Percentiles rank a stretch among this genome's conserved stretches.
Conservation (phyloP, 1,140 invertebrate genomes). For the Pachyrhynchus sulphureomaculatus region DNA sequence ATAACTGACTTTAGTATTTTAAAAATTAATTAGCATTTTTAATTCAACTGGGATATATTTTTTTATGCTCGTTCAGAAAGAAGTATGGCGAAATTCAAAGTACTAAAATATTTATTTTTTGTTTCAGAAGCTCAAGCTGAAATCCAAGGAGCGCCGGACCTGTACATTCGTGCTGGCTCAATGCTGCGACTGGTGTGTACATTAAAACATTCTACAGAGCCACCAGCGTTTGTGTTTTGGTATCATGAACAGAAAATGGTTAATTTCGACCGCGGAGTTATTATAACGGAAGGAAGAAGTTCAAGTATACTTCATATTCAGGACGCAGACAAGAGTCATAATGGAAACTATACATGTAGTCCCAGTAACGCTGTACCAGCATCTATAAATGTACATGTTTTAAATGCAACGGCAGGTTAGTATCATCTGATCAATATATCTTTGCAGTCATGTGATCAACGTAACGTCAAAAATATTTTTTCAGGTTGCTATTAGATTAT, state of each 20-base stretch:
- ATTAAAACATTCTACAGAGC: conserved; percentile 69
- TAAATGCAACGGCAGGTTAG: conserved; percentile 53
- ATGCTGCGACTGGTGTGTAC: conserved; percentile 70
- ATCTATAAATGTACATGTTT: conserved; percentile 69
- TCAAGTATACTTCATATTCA: conserved; percentile 58
- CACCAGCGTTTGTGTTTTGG: conserved; percentile 79
- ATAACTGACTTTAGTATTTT: too few relatives aligned
- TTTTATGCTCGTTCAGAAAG: too few relatives aligned
- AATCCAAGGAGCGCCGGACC: conserved; percentile 73
- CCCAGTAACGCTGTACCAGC: conserved; percentile 69
- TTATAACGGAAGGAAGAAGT: conserved; percentile 53
- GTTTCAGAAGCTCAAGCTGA: conserved; percentile 69
- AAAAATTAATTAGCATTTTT: too few relatives aligned
- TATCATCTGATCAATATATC: too few relatives aligned
- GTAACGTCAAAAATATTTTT: too few relatives aligned
- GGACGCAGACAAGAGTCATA: conserved; percentile 59
- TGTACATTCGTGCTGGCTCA: conserved; percentile 73
- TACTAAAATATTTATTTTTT: conserved; percentile 3
- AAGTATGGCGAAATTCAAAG: too few relatives aligned
- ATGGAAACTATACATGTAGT: conserved; percentile 69
- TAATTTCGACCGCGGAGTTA: conserved; percentile 64
- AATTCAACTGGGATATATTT: too few relatives aligned
- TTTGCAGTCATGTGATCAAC: too few relatives aligned
- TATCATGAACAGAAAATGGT: conserved; percentile 74
- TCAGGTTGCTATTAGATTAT: too few relatives aligned